Conservation (phyloP, 2,797 vertebrate species). For the Premnoplex brunnescens region DNA sequence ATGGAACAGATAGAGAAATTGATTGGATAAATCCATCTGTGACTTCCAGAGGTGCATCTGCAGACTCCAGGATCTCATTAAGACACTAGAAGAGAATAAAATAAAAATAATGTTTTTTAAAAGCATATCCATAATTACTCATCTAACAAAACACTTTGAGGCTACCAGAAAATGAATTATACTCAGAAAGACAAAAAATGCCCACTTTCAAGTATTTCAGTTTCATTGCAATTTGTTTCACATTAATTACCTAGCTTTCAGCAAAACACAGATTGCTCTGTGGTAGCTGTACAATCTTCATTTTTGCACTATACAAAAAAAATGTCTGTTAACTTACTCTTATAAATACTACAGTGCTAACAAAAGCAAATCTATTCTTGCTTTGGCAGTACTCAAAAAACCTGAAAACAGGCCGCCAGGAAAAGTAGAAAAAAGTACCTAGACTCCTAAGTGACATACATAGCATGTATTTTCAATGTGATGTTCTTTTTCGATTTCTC, state of each 20-base stretch:
- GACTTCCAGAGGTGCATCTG: constrained; percentile 94
- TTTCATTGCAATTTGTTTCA: background rate
- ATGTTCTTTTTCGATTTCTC: background rate
- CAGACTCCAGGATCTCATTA: constrained; percentile 95
- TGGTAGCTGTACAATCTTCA: background rate
- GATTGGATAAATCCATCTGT: constrained; percentile 95
- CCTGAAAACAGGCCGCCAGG: background rate
- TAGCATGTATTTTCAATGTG: background rate
- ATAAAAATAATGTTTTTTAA: background rate
- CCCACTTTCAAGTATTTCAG: background rate
- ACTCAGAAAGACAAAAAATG: background rate
- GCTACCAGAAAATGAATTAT: background rate
- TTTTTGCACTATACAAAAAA: background rate
- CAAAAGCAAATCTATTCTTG: background rate
- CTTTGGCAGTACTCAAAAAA: background rate
- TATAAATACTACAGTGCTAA: background rate
- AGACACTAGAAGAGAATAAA: constrained; percentile 82
- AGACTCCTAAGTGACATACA: background rate
- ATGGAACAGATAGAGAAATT: constrained; percentile 94
- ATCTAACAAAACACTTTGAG: background rate
- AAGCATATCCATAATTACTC: background rate
- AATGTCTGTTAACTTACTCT: background rate
- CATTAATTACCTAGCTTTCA: background rate
- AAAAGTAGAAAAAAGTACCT: background rate
- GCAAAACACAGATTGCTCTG: background rate